phyloP scores from a whole-genome alignment of 2,888 invertebrate species.

The Pristionchus arcanus region DNA sequence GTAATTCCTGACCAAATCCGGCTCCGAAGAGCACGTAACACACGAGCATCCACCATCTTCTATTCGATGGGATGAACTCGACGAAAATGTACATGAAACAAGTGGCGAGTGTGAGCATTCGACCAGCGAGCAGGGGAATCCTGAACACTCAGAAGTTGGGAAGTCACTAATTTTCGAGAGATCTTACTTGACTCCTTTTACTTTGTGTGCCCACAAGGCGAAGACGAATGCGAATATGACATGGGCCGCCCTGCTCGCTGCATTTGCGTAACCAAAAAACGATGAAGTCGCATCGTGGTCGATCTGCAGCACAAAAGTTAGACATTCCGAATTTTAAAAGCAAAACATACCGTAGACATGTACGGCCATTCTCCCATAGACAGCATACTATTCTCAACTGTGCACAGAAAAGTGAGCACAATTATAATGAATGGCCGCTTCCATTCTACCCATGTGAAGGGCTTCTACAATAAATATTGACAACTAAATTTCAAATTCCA shows the following conservation, averaged over 20 bases:
- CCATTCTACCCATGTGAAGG: not conserved
- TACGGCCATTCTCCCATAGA: not conserved
- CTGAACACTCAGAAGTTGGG: not conserved
- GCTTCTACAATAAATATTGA: not conserved
- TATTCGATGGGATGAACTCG: not conserved
- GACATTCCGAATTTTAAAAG: no score
- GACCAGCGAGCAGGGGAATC: not conserved
- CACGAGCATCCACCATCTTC: not conserved
- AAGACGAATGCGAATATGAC: not conserved
- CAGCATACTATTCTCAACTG: constrained; percentile 2
- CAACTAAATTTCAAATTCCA: no score
- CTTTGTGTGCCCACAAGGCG: not conserved
- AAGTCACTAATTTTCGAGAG: no score
- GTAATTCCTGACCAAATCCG: not conserved
- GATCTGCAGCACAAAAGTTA: not conserved
- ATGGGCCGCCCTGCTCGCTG: not conserved
- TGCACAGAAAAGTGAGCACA: constrained; percentile 9
- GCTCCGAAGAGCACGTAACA: not conserved
- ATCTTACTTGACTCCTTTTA: not conserved
- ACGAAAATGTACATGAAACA: constrained; percentile 16
- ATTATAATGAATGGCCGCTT: not conserved
- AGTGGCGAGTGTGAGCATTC: not conserved
- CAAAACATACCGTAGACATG: not conserved
- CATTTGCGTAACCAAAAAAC: not conserved
- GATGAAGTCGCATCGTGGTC: not conserved